Evolutionary conservation across 2,797 vertebrate species (phyloP), one percentile per base, ranked within the genome.

Genomic region (Danio kyathit): DNA sequence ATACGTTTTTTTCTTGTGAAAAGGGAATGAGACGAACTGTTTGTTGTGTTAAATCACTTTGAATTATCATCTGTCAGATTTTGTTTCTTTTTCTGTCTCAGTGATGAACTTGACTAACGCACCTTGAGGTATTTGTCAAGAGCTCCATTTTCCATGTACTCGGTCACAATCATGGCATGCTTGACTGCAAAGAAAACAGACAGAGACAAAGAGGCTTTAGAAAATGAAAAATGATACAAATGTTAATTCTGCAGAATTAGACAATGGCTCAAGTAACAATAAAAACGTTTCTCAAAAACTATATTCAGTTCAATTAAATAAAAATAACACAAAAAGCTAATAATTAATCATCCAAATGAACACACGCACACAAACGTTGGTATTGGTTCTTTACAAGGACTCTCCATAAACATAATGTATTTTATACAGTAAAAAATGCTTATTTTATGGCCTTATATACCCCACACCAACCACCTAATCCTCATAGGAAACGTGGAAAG

Each of bases 131-230:
- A 98, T 79, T 96, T 94, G 86, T 99, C 97, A 88, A 99, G 88
- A 0, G 98, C 97, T 2, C 98, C 97, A 0, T 99, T 99, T 87
- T 99, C 97, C 98, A 99, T 98, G 92, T 96, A 99, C 78, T 99
- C 98, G 0, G 97, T 97, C 88, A 99, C 89, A 16, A 99, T 99
- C 98, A 99, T 99, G 90, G 97, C 96, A 52, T 97, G 97, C 81
- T 98, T 99, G 87, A 95, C 98, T 99, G 89, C 6, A 83, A 64
- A 77, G 13, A 87, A 52, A 79, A 77, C 60, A 19, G 60, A 74
- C 29, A 19, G 19, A 83, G 0, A 70, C 19, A 41, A 8, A 71
- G 44, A 5, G 29, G 41, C 17, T 63, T 74, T 13, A 41, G 6
- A 3, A 70, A n/a, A 60, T 5, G 13, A 46, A 19, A 17, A 64